A percentile compares a stretch with the other conserved stretches of the same genome.
Conservation (phyloP, 2,113 vertebrate species). For the Hypomesus transpacificus region DNA sequence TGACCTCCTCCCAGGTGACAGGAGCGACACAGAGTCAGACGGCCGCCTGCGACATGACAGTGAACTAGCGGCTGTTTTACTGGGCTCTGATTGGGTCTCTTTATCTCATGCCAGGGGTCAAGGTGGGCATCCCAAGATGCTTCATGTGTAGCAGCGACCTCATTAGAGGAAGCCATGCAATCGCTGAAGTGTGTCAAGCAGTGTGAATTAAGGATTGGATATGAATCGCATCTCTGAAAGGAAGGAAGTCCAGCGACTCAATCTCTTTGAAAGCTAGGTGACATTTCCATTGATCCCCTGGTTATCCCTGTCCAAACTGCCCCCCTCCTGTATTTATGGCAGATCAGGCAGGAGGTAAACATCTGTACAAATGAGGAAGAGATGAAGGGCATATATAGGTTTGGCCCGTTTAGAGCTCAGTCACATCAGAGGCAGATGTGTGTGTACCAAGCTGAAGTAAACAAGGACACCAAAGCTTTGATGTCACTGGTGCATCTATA, state of each 20-base stretch:
- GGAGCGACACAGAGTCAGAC: too few relatives aligned
- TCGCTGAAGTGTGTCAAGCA: neutral
- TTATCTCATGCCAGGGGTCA: too few relatives aligned
- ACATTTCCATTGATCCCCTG: slow-evolving; percentile 59
- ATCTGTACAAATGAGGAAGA: slow-evolving; percentile 61
- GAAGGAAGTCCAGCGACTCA: slow-evolving; percentile 38
- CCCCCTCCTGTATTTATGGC: slow-evolving; percentile 49
- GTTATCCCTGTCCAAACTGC: slow-evolving; percentile 50
- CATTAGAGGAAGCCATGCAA: too few relatives aligned
- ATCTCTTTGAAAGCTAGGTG: slow-evolving; percentile 63
- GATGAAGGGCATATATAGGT: slow-evolving; percentile 34
- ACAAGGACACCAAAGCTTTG: slow-evolving; percentile 10
- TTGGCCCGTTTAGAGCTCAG: slow-evolving; percentile 11
- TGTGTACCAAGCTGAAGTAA: slow-evolving; percentile 15
- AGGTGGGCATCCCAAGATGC: too few relatives aligned
- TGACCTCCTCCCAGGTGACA: slow-evolving; percentile 57
- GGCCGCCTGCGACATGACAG: too few relatives aligned
- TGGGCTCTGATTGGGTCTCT: too few relatives aligned
- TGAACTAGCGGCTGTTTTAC: too few relatives aligned
- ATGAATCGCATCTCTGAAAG: neutral
- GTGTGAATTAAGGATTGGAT: neutral
- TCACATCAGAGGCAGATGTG: slow-evolving; percentile 17
- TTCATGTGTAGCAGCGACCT: too few relatives aligned
- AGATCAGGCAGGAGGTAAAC: slow-evolving; percentile 41
- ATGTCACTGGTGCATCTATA: slow-evolving; percentile 13